Base-by-base conservation (phyloP, 2,888 invertebrate genomes). In the Megalurothrips usitatus region DNA sequence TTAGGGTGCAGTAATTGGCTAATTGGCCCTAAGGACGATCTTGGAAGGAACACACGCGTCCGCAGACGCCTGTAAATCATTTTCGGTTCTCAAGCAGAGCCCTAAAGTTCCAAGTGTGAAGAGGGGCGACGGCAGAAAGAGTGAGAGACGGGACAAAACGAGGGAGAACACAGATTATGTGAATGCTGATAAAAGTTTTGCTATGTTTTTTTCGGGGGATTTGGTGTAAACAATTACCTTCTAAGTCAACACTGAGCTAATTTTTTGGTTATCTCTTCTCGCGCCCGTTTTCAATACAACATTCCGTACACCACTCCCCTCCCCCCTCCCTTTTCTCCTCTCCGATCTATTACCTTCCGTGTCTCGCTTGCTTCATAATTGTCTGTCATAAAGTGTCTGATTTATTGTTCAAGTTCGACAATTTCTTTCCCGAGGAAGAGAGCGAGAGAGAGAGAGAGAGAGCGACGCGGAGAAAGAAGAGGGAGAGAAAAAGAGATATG, bases 361-460 rank as follows among this genome's bases (percentile, higher is more conserved):
- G 68, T 23, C 68, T 75, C 26, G 68, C 11, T 26, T 26, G 68
- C 68, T 10, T 23, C 26, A 10, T 75, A 75, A 75, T 75, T 75
- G 68, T 75, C 68, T 75, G 68, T 75, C 68, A 75, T 75, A 75
- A 75, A 75, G 26, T 75, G 68, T 75, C 68, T 75, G 68, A 75
- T 75, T 75, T 75, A 75, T 75, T 26, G 68, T 75, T 75, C 68
- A 75, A 75, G 68, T 75, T 75, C 68, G 68, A 75, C 68, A 23
- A 75, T 75, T 75, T 75, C 68, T 75, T 26, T 26, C 26, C 8
- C 11, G 26, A 26, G 26, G 26, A 17, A 58, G n/a, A 58, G 58
- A 58, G 34, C 3, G 34, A 58, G 17, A 58, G 58, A 58, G 34
- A 17, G 11, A 58, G 19, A 58, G 58, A 8, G 52, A n/a, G n/a